These are phyloP conservation scores for Corythornis vintsioides DNA, from an alignment of 2,113 vertebrate genomes.

Conservation along the genomic window DNA sequence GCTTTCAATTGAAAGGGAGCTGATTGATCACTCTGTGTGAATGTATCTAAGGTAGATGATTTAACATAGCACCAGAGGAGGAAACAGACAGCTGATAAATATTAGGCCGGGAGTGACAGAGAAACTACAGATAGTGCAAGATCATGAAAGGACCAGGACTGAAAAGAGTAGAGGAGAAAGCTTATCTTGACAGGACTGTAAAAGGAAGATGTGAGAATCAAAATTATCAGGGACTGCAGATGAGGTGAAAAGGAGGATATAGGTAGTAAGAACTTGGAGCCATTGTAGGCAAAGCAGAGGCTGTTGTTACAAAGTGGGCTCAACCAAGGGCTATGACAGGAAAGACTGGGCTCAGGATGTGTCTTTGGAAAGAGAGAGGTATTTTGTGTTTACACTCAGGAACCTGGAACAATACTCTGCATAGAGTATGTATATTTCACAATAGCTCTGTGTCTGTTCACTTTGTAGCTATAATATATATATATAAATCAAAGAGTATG, in stretches of 20 bases:
- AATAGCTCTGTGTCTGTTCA: neutral
- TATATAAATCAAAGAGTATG: neutral
- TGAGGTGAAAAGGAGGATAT: neutral
- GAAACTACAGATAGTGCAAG: neutral
- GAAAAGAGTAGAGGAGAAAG: neutral
- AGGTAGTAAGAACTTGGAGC: neutral
- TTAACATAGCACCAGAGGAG: neutral
- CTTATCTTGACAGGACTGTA: neutral
- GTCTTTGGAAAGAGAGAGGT: neutral
- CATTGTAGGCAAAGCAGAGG: neutral
- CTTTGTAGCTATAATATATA: neutral
- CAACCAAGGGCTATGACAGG: neutral
- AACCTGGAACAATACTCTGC: neutral
- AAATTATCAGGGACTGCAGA: neutral
- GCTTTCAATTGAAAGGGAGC: neutral
- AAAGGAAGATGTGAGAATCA: neutral
- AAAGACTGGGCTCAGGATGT: neutral
- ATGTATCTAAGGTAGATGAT: neutral
- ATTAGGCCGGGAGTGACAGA: neutral
- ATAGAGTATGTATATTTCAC: too few species aligned
- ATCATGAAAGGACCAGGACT: neutral
- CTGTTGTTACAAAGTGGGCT: neutral
- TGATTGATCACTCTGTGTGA: neutral
- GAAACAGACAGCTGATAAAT: neutral
- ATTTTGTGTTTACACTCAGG: neutral